Conservation (phyloP, 2,888 invertebrate species). For the Pyrocoelia pectoralis region DNA sequence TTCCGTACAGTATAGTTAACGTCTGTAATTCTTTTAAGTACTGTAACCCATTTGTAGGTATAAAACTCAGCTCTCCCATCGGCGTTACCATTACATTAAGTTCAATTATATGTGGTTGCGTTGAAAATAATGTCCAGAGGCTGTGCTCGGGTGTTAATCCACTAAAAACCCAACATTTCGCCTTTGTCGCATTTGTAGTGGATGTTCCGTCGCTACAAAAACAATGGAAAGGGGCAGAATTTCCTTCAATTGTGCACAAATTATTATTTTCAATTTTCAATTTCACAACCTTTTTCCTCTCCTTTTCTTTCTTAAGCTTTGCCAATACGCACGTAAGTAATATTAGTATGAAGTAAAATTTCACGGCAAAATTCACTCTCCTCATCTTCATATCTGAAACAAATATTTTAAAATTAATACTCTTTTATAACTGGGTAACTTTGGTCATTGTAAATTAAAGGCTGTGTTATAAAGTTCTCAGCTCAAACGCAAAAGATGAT, state of each 20-base stretch:
- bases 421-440: neutral
- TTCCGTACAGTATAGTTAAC: constrained; percentile 76
- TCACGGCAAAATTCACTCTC: constrained; percentile 8
- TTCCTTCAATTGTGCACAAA: constrained; percentile 45
- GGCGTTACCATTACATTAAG: constrained; percentile 76
- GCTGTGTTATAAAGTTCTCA: no score
- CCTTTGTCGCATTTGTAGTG: constrained; percentile 69
- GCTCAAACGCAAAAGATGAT: no score
- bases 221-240: constrained; percentile 66
- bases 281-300: constrained; percentile 27
- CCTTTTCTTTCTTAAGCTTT: constrained; percentile 24
- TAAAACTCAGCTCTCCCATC: constrained; percentile 72
- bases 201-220: constrained; percentile 69
- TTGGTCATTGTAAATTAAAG: neutral
- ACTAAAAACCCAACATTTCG: constrained; percentile 78
- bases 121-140: constrained; percentile 76
- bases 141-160: constrained; percentile 73
- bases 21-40: constrained; percentile 72
- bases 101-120: constrained; percentile 74
- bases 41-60: constrained; percentile 75
- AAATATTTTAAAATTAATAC: constrained; percentile 3
- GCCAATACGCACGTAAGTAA: constrained; percentile 12
- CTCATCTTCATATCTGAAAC: constrained; percentile 27
- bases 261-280: constrained; percentile 13
- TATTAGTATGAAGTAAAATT: constrained; percentile 16